Base-by-base conservation (phyloP, 64 coral and sea anemone genomes). In the Pachyseris speciosa region DNA sequence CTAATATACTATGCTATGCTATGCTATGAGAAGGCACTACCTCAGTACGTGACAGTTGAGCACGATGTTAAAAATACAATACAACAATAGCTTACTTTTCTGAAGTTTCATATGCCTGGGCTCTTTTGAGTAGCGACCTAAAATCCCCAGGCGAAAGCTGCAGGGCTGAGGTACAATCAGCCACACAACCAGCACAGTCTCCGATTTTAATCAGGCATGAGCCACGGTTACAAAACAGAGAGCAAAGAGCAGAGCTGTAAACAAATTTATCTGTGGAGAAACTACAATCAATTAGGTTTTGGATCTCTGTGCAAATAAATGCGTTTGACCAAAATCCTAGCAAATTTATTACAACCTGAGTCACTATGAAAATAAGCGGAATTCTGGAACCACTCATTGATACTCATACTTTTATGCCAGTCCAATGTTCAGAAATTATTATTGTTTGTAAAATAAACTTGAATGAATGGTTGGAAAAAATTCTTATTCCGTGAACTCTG, bases 161-260 rank as follows among this genome's bases (percentile, higher is more conserved):
- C 16, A 98, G 26, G 1, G 93, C 87, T 37, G 84, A 59, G 63
- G 84, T 95, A 79, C 96, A 98, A 53, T 98, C 93, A 3, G 45
- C 52, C 15, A 98, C 69, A 79, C 96, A 98, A 22, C 94, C 85
- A 34, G 63, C 30, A 30, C 88, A 91, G 17, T 98, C 96, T 68
- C 96, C 96, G 32, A 98, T 98, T 37, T 87, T 98, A 25, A 69
- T 53, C 26, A 84, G 49, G 53, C 93, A 98, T 2, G 96, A 90
- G 16, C 93, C 96, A 73, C 90, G 85, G 86, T 98, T 98, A 52
- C 84, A 91, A 19, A 98, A 83, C 72, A 98, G 37, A 2, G 83
- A 66, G n/a, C 85, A 55, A 55, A 98, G 48, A 7, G 89, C 74
- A 26, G 71, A 76, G 25, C 58, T 50, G 72, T 88, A 98, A 0